phyloP scores from a whole-genome alignment of 2,113 vertebrate genomes.

The Osmerus mordax region DNA sequence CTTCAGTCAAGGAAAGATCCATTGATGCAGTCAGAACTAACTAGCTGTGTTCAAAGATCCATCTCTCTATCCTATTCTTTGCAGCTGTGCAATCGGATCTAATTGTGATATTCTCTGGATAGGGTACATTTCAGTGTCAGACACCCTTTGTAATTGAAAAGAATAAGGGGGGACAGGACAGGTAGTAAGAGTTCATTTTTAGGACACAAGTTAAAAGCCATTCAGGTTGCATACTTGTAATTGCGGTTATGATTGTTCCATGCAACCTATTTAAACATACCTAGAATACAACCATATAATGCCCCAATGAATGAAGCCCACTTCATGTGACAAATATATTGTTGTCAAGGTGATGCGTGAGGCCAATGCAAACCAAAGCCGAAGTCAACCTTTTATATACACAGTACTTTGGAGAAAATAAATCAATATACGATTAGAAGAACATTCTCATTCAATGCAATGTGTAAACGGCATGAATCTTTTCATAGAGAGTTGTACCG shows the following conservation, averaged over 20 bases:
- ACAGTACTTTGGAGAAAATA: background rate
- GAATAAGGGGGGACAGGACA: background rate
- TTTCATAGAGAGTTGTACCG: no score
- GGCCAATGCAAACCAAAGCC: background rate
- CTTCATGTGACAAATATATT: background rate
- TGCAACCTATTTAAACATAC: no score
- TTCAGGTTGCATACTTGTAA: background rate
- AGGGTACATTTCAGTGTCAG: background rate
- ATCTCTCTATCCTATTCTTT: conserved; percentile 26
- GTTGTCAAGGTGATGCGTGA: background rate
- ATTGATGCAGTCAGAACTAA: conserved; percentile 53
- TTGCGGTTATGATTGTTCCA: no score
- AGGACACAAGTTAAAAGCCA: background rate
- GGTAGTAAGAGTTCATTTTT: background rate
- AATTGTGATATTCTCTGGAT: conserved; percentile 10
- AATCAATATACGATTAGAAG: no score
- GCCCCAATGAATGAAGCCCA: no score
- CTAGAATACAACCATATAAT: no score
- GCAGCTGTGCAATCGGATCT: background rate
- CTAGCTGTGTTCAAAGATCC: conserved; percentile 40
- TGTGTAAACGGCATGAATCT: no score
- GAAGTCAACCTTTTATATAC: background rate
- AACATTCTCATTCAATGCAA: no score
- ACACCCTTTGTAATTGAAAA: background rate
- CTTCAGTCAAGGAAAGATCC: conserved; percentile 44